Evolutionary conservation across 2,113 vertebrate species (phyloP).

Genomic region (Oriolus oriolus): DNA sequence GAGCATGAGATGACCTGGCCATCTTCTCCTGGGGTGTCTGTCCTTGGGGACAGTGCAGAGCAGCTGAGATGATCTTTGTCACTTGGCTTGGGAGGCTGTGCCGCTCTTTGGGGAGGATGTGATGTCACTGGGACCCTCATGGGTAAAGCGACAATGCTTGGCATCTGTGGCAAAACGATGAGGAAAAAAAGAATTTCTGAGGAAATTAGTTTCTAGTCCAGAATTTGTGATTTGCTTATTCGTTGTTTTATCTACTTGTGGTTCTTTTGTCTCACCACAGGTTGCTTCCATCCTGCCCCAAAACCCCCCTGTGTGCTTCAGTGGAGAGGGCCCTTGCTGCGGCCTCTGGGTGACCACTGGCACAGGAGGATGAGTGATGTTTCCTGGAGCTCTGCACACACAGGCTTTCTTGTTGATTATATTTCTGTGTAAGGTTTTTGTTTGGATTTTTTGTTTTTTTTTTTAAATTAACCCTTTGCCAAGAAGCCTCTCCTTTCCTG

Average conservation of each 20-base stretch:
- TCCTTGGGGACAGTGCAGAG: not conserved
- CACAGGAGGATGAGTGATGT: not conserved
- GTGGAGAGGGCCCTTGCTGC: not conserved
- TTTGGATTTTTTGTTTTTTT: not conserved
- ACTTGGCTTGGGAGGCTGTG: not conserved
- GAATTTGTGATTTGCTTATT: not conserved
- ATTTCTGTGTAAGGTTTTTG: not conserved
- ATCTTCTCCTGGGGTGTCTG: not conserved
- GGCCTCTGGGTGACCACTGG: not conserved
- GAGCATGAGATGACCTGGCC: not conserved
- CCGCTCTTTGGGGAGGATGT: not conserved
- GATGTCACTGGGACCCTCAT: conserved; percentile 51
- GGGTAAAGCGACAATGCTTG: not conserved
- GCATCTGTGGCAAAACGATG: not conserved
- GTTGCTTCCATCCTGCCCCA: not conserved
- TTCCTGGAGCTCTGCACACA: not conserved
- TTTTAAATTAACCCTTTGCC: not conserved
- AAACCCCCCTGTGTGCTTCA: not conserved
- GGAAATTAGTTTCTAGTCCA: not conserved
- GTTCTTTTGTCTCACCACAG: conserved; percentile 26
- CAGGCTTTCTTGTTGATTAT: not conserved
- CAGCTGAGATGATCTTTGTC: not conserved
- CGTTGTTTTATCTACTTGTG: not conserved
- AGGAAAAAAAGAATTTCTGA: not conserved
- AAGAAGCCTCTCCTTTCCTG: not conserved